phyloP scores from a whole-genome alignment of 2,797 vertebrate species.

The Coregonus sp. region DNA sequence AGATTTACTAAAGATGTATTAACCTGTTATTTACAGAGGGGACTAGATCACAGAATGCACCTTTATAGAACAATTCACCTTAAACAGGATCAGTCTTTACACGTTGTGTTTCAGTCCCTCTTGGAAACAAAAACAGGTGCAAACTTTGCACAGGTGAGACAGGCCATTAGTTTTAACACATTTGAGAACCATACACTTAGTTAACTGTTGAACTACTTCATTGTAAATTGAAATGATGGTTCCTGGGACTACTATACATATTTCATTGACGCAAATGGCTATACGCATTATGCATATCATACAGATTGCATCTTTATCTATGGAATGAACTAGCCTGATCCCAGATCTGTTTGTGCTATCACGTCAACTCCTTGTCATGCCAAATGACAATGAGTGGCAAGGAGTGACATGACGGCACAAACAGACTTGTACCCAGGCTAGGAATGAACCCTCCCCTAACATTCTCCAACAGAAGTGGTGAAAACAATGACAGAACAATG shows the following conservation, averaged over 20 bases:
- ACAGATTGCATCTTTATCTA: too few species aligned
- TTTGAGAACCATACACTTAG: too few species aligned
- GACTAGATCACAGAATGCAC: neutral
- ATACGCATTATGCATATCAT: neutral
- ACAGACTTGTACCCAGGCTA: neutral
- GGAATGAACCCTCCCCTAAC: neutral
- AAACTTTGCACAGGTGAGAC: constrained; percentile 41
- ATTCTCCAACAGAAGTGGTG: neutral
- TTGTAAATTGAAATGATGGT: too few species aligned
- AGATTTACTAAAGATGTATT: too few species aligned
- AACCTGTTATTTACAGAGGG: neutral
- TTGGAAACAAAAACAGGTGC: constrained; percentile 21
- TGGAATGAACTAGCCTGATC: neutral
- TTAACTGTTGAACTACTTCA: too few species aligned
- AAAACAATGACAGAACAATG: neutral
- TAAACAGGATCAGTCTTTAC: neutral
- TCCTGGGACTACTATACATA: neutral
- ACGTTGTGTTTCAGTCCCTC: too few species aligned
- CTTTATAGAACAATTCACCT: neutral
- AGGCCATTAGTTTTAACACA: neutral
- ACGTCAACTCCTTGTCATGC: neutral
- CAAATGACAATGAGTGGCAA: neutral
- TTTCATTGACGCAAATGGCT: neutral
- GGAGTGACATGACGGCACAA: neutral
- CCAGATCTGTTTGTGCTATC: neutral